phyloP scores from a whole-genome alignment of 2,888 invertebrate species.

The Leucophora obtusa region DNA sequence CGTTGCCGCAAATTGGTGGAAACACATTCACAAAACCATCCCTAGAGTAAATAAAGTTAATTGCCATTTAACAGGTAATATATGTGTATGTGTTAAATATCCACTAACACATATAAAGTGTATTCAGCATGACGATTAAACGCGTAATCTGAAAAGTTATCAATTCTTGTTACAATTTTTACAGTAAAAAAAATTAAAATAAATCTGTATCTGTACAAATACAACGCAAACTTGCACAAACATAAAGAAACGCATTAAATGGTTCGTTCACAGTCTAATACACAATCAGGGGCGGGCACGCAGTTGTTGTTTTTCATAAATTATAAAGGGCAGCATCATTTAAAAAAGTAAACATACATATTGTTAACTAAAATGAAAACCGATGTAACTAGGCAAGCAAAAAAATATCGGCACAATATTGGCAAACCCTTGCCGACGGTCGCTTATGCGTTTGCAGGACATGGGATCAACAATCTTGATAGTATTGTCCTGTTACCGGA shows the following conservation, averaged over 20 bases:
- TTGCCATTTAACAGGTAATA: slow-evolving; percentile 50
- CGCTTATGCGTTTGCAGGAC: too few species aligned
- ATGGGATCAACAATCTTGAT: too few species aligned
- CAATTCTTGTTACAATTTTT: background rate
- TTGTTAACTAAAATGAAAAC: too few species aligned
- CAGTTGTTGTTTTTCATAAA: too few species aligned
- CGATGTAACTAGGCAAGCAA: too few species aligned
- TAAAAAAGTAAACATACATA: too few species aligned
- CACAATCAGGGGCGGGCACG: too few species aligned
- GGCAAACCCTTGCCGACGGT: too few species aligned
- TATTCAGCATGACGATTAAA: background rate
- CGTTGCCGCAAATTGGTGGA: too few species aligned
- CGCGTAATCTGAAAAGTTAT: background rate
- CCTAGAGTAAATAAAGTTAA: slow-evolving; percentile 45
- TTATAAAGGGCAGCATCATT: too few species aligned
- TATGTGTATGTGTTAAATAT: background rate
- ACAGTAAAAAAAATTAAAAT: background rate
- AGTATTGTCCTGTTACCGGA: too few species aligned
- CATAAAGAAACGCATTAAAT: background rate
- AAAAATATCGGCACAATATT: too few species aligned
- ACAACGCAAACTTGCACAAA: background rate
- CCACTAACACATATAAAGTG: background rate
- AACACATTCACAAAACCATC: slow-evolving; percentile 7
- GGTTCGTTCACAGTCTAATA: background rate
- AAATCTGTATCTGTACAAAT: background rate